Conservation (phyloP, 2,113 vertebrate genomes). For the zebrafish (Danio rerio) region DNA sequence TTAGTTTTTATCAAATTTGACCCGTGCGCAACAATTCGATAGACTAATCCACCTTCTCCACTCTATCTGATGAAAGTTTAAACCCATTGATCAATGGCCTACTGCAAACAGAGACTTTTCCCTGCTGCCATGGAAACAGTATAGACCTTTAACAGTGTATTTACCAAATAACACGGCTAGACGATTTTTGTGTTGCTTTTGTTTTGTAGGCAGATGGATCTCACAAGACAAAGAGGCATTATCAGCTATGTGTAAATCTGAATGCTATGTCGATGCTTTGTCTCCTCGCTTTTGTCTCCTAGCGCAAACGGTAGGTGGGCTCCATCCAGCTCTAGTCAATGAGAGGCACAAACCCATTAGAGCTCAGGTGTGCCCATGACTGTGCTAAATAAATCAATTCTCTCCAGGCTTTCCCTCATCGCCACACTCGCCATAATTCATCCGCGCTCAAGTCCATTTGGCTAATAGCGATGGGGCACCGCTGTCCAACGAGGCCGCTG, state of each 20-base stretch:
- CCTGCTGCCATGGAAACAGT: slow-evolving; percentile 40
- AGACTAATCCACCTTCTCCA: slow-evolving; percentile 64
- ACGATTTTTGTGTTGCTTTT: background rate
- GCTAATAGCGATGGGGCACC: slow-evolving; percentile 45
- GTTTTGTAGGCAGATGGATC: background rate
- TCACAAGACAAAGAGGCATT: background rate
- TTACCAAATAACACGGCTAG: slow-evolving; percentile 11
- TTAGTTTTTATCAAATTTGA: slow-evolving; percentile 62
- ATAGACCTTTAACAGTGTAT: slow-evolving; percentile 35
- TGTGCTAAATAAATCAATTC: slow-evolving; percentile 30
- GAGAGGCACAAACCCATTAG: slow-evolving; percentile 25
- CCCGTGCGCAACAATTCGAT: slow-evolving; percentile 59
- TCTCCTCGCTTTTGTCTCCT: background rate
- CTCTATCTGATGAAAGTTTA: slow-evolving; percentile 70
- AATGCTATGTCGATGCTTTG: background rate
- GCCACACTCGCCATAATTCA: slow-evolving; percentile 52
- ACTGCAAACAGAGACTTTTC: slow-evolving; percentile 14
- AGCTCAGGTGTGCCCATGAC: slow-evolving; percentile 26
- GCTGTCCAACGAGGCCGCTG: slow-evolving; percentile 36
- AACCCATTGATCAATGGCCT: slow-evolving; percentile 65
- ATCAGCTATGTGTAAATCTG: background rate
- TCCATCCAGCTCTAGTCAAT: background rate
- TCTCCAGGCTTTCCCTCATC: slow-evolving; percentile 11
- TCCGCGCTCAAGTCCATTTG: slow-evolving; percentile 54
- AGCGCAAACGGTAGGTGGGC: background rate